These are phyloP conservation scores for Ochropacha duplaris DNA, from an alignment of 2,888 invertebrate species.

Conservation along the genomic window DNA sequence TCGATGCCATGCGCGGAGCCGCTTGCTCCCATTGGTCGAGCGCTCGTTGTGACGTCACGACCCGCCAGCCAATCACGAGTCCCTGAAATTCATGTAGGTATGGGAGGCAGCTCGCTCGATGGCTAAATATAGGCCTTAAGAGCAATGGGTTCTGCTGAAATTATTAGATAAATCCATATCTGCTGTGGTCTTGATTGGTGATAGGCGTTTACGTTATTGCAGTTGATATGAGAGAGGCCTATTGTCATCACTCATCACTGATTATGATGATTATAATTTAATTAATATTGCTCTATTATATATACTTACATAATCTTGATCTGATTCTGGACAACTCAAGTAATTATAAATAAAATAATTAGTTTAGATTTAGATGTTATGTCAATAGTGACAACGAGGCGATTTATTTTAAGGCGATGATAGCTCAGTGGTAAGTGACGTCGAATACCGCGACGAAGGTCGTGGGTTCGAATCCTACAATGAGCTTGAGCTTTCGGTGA, in stretches of 20 bases:
- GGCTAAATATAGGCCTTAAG: slow-evolving; percentile 72
- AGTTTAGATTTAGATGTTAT: too few species aligned
- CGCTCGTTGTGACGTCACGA: slow-evolving; percentile 65
- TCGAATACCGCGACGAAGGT: too few species aligned
- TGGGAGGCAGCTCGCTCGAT: slow-evolving; percentile 64
- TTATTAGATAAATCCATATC: neutral
- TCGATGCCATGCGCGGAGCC: slow-evolving; percentile 62
- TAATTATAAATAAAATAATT: too few species aligned
- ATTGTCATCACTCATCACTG: neutral
- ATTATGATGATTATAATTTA: neutral
- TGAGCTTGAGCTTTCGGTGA: too few species aligned
- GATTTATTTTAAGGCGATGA: too few species aligned
- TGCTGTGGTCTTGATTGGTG: neutral
- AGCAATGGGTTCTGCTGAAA: neutral
- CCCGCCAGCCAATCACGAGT: slow-evolving; percentile 53
- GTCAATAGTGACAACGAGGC: too few species aligned
- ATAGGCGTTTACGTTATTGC: neutral
- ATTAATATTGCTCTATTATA: too few species aligned
- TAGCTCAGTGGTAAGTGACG: too few species aligned
- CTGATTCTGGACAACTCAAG: too few species aligned
- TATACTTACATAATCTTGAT: too few species aligned
- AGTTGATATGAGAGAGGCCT: neutral
- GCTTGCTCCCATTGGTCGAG: slow-evolving; percentile 60
- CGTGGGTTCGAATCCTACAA: too few species aligned
- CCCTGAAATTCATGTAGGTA: slow-evolving; percentile 78